These are phyloP conservation scores for Tinamus major DNA, from an alignment of 2,797 vertebrate species.

Conservation along the genomic window DNA sequence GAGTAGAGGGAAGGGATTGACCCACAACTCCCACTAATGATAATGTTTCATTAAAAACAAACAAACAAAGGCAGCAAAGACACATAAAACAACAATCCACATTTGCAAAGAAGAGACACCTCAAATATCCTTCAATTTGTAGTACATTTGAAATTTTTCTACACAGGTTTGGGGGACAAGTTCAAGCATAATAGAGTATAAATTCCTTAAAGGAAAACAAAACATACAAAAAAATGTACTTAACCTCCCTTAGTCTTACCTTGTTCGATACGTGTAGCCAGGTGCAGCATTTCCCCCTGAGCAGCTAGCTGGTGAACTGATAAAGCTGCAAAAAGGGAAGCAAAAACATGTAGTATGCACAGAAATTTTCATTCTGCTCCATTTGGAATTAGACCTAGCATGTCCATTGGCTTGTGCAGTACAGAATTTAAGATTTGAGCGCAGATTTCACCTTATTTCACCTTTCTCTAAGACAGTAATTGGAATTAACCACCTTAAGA, in stretches of 20 bases:
- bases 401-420: background rate
- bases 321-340: constrained; percentile 82
- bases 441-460: background rate
- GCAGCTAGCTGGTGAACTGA: constrained; percentile 97
- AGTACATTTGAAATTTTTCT: background rate
- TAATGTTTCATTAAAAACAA: background rate
- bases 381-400: background rate
- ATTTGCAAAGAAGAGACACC: background rate
- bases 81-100: background rate
- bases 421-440: background rate
- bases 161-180: background rate
- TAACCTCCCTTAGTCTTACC: constrained; percentile 77
- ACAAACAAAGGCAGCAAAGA: background rate
- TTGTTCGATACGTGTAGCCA: constrained; percentile 97
- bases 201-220: background rate
- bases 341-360: background rate
- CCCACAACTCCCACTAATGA: rapidly evolving
- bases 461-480: background rate
- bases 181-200: background rate
- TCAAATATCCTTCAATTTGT: background rate
- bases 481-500: background rate
- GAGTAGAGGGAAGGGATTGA: background rate
- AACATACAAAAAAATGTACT: background rate
- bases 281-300: constrained; percentile 96
- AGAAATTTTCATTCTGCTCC: background rate